Conservation (phyloP, 2,113 vertebrate genomes). For the Holacanthus passer region DNA sequence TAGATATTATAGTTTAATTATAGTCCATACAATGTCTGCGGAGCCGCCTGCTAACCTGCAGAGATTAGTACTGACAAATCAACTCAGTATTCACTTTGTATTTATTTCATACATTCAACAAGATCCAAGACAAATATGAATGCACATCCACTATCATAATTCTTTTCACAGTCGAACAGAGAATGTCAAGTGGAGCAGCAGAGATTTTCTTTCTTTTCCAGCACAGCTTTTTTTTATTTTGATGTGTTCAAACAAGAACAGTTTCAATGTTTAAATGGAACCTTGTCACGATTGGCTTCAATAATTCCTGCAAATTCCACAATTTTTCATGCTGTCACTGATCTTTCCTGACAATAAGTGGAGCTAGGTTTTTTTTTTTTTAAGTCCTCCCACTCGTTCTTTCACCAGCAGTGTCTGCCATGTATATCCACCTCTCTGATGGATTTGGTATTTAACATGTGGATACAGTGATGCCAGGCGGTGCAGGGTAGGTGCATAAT, state of each 20-base stretch:
- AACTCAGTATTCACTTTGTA: neutral
- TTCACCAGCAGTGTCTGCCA: conserved; percentile 38
- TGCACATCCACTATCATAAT: neutral
- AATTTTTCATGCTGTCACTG: conserved; percentile 36
- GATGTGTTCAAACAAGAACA: neutral
- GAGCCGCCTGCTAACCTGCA: neutral
- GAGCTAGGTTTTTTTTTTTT: conserved; percentile 14
- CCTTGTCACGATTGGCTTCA: conserved; percentile 13
- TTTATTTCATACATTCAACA: neutral
- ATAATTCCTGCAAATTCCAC: conserved; percentile 45
- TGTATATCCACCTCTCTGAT: conserved; percentile 19
- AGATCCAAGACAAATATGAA: neutral
- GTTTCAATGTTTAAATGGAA: neutral
- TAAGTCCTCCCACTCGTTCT: conserved; percentile 49
- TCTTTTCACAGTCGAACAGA: neutral
- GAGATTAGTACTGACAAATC: neutral
- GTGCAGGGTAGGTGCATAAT: conserved; percentile 5
- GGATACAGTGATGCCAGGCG: conserved; percentile 14
- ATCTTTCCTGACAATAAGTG: conserved; percentile 32
- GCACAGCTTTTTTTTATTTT: conserved; percentile 8
- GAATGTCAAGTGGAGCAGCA: neutral
- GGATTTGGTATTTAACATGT: conserved; percentile 30
- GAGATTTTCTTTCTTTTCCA: neutral
- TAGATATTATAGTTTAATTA: neutral
- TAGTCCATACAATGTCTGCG: neutral